Percentiles rank a stretch among this genome's conserved stretches.
Conservation (phyloP, 2,888 invertebrate species). For the Bimastos eiseni region DNA sequence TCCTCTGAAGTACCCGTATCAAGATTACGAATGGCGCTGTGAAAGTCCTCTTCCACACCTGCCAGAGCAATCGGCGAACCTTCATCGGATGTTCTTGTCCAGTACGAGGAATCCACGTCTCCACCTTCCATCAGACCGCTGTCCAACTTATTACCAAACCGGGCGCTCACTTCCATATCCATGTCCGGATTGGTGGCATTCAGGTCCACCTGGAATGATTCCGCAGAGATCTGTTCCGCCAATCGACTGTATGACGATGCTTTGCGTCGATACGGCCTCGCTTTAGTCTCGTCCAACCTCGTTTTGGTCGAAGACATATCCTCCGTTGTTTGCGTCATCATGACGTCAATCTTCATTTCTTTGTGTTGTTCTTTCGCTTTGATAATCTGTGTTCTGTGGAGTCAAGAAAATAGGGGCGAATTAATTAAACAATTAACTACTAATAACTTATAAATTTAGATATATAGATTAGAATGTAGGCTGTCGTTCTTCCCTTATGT, state of each 20-base stretch:
- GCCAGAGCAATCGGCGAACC: background rate
- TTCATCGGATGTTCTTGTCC: background rate
- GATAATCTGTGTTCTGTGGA: background rate
- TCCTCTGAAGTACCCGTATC: background rate
- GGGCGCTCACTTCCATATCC: background rate
- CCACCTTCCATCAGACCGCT: background rate
- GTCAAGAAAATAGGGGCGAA: background rate
- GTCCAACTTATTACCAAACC: background rate
- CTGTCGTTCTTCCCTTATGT: too few relatives aligned
- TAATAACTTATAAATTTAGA: too few relatives aligned
- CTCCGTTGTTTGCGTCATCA: background rate
- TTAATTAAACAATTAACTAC: background rate
- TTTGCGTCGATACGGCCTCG: background rate
- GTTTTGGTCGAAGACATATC: background rate
- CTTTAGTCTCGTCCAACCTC: background rate
- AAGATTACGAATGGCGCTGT: background rate
- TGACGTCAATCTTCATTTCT: slow-evolving; percentile 20
- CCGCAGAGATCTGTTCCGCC: slow-evolving; percentile 10
- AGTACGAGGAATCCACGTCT: background rate
- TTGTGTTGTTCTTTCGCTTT: background rate
- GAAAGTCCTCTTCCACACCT: background rate
- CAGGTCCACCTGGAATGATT: background rate
- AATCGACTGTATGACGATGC: background rate
- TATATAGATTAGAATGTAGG: too few relatives aligned
- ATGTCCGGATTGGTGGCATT: background rate